These are phyloP conservation scores for Pasiphila rectangulata DNA, from an alignment of 2,888 invertebrate species.

Conservation along the genomic window DNA sequence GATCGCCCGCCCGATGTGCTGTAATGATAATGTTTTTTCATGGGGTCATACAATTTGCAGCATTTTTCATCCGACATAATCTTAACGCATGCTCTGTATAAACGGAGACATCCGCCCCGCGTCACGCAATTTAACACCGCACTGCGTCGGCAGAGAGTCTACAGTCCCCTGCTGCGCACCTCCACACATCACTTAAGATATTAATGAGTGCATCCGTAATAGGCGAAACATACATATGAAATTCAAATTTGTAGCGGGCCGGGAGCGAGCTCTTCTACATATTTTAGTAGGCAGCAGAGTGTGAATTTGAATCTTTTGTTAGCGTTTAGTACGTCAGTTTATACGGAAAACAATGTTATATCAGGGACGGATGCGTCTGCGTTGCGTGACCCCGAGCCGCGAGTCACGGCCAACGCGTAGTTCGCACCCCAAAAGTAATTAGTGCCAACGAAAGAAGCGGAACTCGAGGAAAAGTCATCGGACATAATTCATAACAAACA, in stretches of 20 bases:
- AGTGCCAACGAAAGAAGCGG: conserved; percentile 74
- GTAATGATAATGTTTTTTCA: conserved; percentile 77
- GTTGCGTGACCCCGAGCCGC: conserved; percentile 4
- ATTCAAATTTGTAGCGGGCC: conserved; percentile 78
- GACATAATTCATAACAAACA: conserved; percentile 81
- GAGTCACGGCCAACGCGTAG: neutral
- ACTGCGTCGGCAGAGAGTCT: conserved; percentile 43
- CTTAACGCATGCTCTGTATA: conserved; percentile 68
- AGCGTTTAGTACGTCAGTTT: conserved; percentile 69
- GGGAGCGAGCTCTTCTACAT: conserved; percentile 77
- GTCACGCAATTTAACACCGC: conserved; percentile 36
- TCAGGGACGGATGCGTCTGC: conserved; percentile 42
- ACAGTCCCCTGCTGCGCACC: conserved; percentile 47
- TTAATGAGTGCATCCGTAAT: conserved; percentile 81
- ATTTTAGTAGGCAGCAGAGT: conserved; percentile 80
- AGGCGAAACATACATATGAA: conserved; percentile 80
- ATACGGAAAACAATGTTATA: conserved; percentile 62
- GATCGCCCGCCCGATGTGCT: conserved; percentile 58
- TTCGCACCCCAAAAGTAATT: conserved; percentile 67
- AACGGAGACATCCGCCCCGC: conserved; percentile 46
- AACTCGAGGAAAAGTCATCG: conserved; percentile 74
- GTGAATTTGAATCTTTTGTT: conserved; percentile 81
- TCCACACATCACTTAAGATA: conserved; percentile 79
- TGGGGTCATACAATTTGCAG: conserved; percentile 76
- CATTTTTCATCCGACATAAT: conserved; percentile 75